Evolutionary conservation across 2,888 invertebrate species (phyloP), one percentile per base, ranked within the genome.

Genomic region (Malacosoma neustria): DNA sequence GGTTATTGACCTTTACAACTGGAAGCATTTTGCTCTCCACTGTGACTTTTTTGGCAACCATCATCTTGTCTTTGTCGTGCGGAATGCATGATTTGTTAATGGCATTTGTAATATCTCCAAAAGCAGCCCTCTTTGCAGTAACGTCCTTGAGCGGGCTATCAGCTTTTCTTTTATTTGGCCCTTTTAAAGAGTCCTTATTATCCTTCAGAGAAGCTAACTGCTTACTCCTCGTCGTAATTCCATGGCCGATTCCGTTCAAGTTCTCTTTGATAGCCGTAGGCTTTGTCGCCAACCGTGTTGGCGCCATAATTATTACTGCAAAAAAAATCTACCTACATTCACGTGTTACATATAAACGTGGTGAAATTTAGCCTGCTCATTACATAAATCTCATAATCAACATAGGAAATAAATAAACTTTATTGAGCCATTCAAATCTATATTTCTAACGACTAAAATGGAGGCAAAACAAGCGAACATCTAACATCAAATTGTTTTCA

Each of bases 101-200:
- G 46, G 90, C 92, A 76, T 95, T 95, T 35, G 95, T 94, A 49
- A 96, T 89, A 70, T 96, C 96, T 43, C 93, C 94, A 61, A 97
- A 90, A 2, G 95, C 96, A 31, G 94, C 92, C 56, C 96, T 87
- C 70, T 95, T 96, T 3, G 90, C 88, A 35, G 87, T 89, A 49
- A 89, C 90, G 63, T 92, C 91, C 72, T 93, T 94, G 32, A 90
- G 61, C 3, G 94, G 94, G 39, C 94, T 94, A 46, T 89, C 89
- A 1, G 95, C 95, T 88, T 95, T 95, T 61, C 95, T 87, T 70
- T 95, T 95, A 35, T 87, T 87, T 37, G 89, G 82, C 13, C 81
- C 69, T 61, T 89, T 89, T 48, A 87, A 66, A 45, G 52, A 63
- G 43, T 79, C 69, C 51, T 77, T 75, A 38, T 79, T 67, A 54